Evolutionary conservation across 1,140 invertebrate species (phyloP), one percentile per base, ranked within the genome.

Genomic region (Heliconius congener): DNA sequence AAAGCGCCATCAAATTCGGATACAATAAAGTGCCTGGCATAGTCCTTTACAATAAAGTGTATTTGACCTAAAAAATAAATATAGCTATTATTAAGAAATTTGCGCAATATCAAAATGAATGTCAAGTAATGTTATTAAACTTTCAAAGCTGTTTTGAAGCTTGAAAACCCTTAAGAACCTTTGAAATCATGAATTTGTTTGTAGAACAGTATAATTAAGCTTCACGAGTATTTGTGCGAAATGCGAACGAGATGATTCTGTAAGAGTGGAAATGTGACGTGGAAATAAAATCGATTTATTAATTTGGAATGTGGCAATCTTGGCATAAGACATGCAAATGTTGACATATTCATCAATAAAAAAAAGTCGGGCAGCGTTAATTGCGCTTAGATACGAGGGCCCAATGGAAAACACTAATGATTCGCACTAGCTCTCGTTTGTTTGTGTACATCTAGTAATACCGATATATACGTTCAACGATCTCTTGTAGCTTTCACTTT

Each of bases 341-440:
- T 76, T 76, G 74, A 27, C 60, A 76, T 39, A 42, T 60, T 18
- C 52, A 34, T 5, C 60, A 66, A 76, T 76, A 71, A 23, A 70
- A 60, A 23, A 76, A 37, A 76, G 34, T 76, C 74, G 74, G 74
- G 27, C 60, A 76, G 23, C 37, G 39, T 70, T 50, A 76, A 76
- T 76, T 76, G 39, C 60, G 74, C 60, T 60, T 19, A 66, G 39
- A 70, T 60, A 60, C 74, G 57, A 76, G 39, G 23, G n/a, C 39
- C 74, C 42, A 70, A 70, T 42, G 74, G 39, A 27, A 19, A 37
- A 55, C 74, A 11, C 74, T 76, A 76, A 71, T 76, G 74, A 76
- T 76, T 76, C 74, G 60, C 39, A 46, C 74, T 76, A 39, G 57
- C 27, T 76, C 74, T 70, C 57, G 30, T 76, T 76, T 37, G 74